Evolutionary conservation across 2,888 invertebrate species (phyloP), one percentile per base, ranked within the genome.

Genomic region (Rhyacophila evoluta): DNA sequence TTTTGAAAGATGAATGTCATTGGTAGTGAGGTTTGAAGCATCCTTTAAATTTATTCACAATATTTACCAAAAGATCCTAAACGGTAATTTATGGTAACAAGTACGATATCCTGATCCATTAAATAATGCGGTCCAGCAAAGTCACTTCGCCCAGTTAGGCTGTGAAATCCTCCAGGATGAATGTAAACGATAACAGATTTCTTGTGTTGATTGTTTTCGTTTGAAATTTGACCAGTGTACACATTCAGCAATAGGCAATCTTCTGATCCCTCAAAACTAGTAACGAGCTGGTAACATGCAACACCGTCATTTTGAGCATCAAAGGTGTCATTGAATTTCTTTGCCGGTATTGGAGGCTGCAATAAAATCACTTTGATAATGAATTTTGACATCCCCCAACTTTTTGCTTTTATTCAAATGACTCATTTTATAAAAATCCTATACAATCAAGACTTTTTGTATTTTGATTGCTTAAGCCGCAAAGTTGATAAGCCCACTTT

Each of bases 181-280:
- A 78, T 33, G 36, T 41, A 78, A 1, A 78, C 73, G 12, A 78
- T 74, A 11, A 78, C 78, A 4, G 78, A 39, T 10, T 38, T 37
- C 39, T 70, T 78, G 10, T 55, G 2, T 0, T 33, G 28, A 1
- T 68, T 6, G 2, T 27, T 4, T 1, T 67, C 10, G 1, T 4
- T 38, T 1, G 73, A 10, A 12, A 78, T 19, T n/a, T 69, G 71
- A 11, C 25, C 67, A 25, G 74, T 78, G 19, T 74, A 78, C 4
- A 78, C 74, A 41, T 78, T 78, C 11, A 78, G 19, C 2, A 36
- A 69, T 12, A 78, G 41, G 15, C 78, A 78, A 33, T 78, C 78
- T 36, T 78, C 78, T 5, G 74, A 41, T 12, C 19, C 27, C 2
- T 11, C 19, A 12, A 55, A n/a, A 6, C 29, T 36, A 8, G 28